Evolutionary conservation across 2,888 invertebrate genomes (phyloP).

Genomic region (Quadroppia sp.): DNA sequence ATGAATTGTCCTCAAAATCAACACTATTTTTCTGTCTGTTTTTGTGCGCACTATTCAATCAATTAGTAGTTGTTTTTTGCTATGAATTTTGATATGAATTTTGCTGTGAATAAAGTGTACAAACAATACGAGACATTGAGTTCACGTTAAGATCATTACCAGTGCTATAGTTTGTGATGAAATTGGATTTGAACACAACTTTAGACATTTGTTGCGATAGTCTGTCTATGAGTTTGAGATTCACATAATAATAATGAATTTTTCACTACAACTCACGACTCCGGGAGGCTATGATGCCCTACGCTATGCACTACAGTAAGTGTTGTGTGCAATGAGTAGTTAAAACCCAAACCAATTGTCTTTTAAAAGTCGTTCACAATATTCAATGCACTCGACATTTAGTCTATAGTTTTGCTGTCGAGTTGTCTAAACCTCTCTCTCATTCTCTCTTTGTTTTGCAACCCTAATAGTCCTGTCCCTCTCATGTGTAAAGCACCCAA

Average conservation of each 20-base stretch:
- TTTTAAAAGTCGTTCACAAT: background rate
- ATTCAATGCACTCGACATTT: background rate
- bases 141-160: no score
- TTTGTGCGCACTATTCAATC: conserved; percentile 31
- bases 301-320: conserved; percentile 34
- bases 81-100: no score
- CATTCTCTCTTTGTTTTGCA: conserved; percentile 5
- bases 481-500: conserved; percentile 9
- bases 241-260: conserved; percentile 36
- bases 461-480: background rate
- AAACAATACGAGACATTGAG: no score
- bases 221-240: background rate
- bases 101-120: no score
- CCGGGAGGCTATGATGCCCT: conserved; percentile 30
- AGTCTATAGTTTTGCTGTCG: background rate
- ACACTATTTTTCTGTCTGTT: background rate
- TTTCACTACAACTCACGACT: conserved; percentile 11
- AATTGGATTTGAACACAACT: background rate
- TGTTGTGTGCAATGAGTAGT: background rate
- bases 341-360: background rate
- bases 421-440: background rate
- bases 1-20: conserved; percentile 25
- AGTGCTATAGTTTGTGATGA: background rate
- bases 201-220: background rate
- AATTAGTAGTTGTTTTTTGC: no score